Evolutionary conservation across 2,888 invertebrate genomes (phyloP).

Genomic region (Ophion costatus): DNA sequence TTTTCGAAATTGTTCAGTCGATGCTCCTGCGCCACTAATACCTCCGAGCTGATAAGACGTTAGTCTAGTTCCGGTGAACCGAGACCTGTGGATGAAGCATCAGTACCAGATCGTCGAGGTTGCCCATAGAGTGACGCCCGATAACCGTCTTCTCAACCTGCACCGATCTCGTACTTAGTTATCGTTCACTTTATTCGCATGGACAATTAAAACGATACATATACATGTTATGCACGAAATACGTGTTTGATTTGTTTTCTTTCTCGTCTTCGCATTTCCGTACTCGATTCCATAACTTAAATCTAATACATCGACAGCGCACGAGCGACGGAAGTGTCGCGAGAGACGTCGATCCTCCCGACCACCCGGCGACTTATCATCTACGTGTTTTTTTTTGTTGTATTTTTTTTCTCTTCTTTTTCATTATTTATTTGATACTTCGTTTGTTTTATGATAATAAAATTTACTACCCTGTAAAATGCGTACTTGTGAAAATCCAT

Average conservation of each 20-base stretch:
- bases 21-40: no score
- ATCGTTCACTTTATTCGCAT: slow-evolving; percentile 72
- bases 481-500: slow-evolving; percentile 79
- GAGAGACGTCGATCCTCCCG: slow-evolving; percentile 54
- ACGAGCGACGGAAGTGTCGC: slow-evolving; percentile 57
- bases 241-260: slow-evolving; percentile 69
- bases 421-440: slow-evolving; percentile 60
- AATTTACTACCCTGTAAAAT: slow-evolving; percentile 82
- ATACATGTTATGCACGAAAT: slow-evolving; percentile 80
- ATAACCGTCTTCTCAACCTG: not conserved
- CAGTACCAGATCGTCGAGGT: no score
- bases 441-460: slow-evolving; percentile 73
- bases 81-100: no score
- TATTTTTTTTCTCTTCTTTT: slow-evolving; percentile 37
- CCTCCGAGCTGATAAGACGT: no score
- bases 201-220: slow-evolving; percentile 82
- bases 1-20: no score
- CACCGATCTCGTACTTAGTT: slow-evolving; percentile 25
- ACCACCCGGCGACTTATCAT: slow-evolving; percentile 64
- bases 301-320: slow-evolving; percentile 80
- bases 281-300: slow-evolving; percentile 71
- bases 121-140: not conserved
- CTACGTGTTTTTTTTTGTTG: slow-evolving; percentile 56
- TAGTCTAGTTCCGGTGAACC: no score
- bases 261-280: slow-evolving; percentile 1